Evolutionary conservation across 1,140 invertebrate species (phyloP), one percentile per base, ranked within the genome.

Genomic region (Cydia pomonella): DNA sequence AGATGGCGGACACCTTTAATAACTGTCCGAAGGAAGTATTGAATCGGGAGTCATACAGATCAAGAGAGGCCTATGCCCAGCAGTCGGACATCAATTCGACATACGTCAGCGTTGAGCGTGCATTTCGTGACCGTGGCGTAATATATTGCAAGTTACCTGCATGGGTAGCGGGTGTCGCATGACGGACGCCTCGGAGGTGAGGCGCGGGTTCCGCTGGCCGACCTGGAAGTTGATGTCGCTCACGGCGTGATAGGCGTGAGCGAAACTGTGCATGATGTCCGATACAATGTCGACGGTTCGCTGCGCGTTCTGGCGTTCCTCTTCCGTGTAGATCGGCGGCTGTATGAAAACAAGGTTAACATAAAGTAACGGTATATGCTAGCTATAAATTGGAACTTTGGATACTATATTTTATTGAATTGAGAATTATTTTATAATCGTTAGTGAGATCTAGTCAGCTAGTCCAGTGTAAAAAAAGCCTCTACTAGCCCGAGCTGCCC

Each of bases 211-310:
- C 0, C 75, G 71, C 12, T 79, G 81, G 0, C 79, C 77, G 23
- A 88, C 72, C 13, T 81, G 71, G 44, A 88, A 80, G 10, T 76
- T 82, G 29, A 91, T 79, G 27, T 99, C 98, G 85, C 97, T 98
- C 10, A 98, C 92, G 3, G 96, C 95, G 88, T 99, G 98, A 87
- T 97, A 97, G 25, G 96, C 96, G 86, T 99, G 98, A 6, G 97
- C 95, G 73, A 98, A 92, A 73, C 95, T 96, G 86, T 99, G 98
- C 77, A 98, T 93, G 25, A 96, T 93, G 87, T 97, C 96, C 0
- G 96, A 96, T 1, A 97, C 96, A 16, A 95, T 92, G 82, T 96
- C 95, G 50, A 96, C 95, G 25, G 96, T 88, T 3, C 94, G 93
- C 83, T 97, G 96, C 5, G 93, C 93, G 75, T 93, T 88, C 73